Evolutionary conservation across 2,888 invertebrate species (phyloP).

Genomic region (Eupithecia pulchellata): DNA sequence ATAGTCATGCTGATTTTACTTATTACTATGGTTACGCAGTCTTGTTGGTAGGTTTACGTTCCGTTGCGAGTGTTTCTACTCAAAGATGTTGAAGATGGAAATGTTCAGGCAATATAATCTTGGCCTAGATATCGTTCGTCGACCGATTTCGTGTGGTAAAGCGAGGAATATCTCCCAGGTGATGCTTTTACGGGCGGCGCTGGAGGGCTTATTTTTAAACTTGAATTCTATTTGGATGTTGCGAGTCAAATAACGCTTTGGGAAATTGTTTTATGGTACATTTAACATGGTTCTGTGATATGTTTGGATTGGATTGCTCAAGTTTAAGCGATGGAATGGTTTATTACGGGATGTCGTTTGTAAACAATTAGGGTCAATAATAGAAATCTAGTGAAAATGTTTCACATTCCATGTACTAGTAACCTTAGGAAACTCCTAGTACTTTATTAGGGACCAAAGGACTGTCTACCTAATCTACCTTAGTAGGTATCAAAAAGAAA

Average conservation of each 20-base stretch:
- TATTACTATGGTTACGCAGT: slow-evolving; percentile 51
- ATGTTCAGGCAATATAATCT: slow-evolving; percentile 68
- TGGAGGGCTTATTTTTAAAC: slow-evolving; percentile 69
- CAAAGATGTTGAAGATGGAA: slow-evolving; percentile 52
- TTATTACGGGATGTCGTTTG: slow-evolving; percentile 31
- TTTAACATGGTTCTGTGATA: slow-evolving; percentile 47
- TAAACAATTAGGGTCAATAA: slow-evolving; percentile 12
- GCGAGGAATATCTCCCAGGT: slow-evolving; percentile 69
- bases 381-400: background rate
- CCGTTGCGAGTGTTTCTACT: slow-evolving; percentile 34
- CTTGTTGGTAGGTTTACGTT: slow-evolving; percentile 22
- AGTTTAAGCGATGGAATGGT: slow-evolving; percentile 26
- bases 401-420: background rate
- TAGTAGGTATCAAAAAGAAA: too few species aligned
- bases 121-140: slow-evolving; percentile 80
- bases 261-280: slow-evolving; percentile 58
- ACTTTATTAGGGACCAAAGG: too few species aligned
- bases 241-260: slow-evolving; percentile 54
- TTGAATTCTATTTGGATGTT: slow-evolving; percentile 66
- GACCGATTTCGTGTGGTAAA: slow-evolving; percentile 74
- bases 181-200: slow-evolving; percentile 70
- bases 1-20: slow-evolving; percentile 57
- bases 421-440: too few species aligned
- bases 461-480: too few species aligned
- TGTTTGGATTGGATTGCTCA: slow-evolving; percentile 30